phyloP scores from a whole-genome alignment of 2,888 invertebrate genomes.

The Temnothorax rugatulus region DNA sequence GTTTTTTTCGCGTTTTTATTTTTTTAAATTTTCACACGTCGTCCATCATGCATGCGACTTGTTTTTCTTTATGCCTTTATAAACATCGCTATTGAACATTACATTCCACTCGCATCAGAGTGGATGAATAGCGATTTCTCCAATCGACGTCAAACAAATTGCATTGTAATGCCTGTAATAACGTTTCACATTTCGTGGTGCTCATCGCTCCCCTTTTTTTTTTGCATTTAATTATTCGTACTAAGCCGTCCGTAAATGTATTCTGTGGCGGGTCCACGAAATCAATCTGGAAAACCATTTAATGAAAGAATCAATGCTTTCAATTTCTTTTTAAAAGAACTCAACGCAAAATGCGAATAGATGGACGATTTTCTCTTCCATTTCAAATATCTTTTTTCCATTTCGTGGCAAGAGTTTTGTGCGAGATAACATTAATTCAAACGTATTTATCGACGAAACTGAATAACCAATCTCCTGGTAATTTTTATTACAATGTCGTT shows the following conservation, averaged over 20 bases:
- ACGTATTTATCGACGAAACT: neutral
- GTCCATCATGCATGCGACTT: slow-evolving; percentile 21
- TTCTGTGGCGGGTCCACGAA: neutral
- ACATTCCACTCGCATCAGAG: neutral
- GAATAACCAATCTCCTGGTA: slow-evolving; percentile 5
- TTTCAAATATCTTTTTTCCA: neutral
- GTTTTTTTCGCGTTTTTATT: neutral
- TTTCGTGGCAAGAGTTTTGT: neutral
- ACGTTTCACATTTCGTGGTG: slow-evolving; percentile 30
- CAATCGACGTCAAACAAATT: slow-evolving; percentile 40
- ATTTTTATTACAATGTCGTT: slow-evolving; percentile 21
- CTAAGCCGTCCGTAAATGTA: neutral
- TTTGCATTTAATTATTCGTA: slow-evolving; percentile 31
- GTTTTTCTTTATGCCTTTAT: slow-evolving; percentile 45
- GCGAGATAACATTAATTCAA: slow-evolving; percentile 15
- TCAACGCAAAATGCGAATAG: neutral
- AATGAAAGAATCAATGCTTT: slow-evolving; percentile 7
- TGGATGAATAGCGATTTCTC: slow-evolving; percentile 25
- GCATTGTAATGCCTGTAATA: slow-evolving; percentile 27
- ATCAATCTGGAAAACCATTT: slow-evolving; percentile 8
- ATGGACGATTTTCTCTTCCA: slow-evolving; percentile 1
- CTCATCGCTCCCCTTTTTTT: neutral
- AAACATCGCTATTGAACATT: slow-evolving; percentile 41
- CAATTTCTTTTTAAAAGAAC: slow-evolving; percentile 13
- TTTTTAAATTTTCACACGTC: slow-evolving; percentile 13